These are phyloP conservation scores for Psittacula derbiana DNA, from an alignment of 2,797 vertebrate species.

Conservation along the genomic window DNA sequence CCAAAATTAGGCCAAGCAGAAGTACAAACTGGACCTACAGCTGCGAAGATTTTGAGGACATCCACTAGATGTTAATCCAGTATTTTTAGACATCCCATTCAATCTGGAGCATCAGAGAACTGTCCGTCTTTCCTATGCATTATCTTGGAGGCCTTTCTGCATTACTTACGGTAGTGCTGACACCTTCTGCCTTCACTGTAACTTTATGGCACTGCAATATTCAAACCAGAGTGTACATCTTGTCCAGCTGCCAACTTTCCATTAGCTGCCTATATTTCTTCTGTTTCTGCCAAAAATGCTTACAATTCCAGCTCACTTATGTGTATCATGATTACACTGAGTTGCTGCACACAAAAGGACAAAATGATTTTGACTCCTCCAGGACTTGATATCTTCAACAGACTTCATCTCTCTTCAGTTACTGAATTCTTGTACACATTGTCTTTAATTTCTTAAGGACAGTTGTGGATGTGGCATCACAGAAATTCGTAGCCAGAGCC, in stretches of 20 bases:
- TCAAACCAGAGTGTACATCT: not conserved
- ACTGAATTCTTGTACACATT: not conserved
- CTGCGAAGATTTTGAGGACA: not conserved
- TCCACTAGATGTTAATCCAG: not conserved
- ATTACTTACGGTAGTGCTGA: not conserved
- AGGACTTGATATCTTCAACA: not conserved
- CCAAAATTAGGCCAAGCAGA: not conserved
- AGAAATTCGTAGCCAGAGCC: not conserved
- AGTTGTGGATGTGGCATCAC: not conserved
- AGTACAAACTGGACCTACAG: not conserved
- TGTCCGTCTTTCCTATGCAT: not conserved
- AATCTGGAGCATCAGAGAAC: not conserved
- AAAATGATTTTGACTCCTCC: not conserved
- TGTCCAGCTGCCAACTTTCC: slow-evolving; percentile 16
- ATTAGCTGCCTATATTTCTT: not conserved
- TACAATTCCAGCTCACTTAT: not conserved
- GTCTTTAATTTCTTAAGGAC: not conserved
- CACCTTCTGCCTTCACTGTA: not conserved
- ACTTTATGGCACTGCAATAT: not conserved
- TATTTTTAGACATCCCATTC: not conserved
- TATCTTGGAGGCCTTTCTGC: not conserved
- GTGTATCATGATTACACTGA: not conserved
- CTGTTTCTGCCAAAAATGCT: not conserved
- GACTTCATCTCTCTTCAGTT: not conserved
- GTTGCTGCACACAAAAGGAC: not conserved